phyloP scores from a whole-genome alignment of 2,797 vertebrate species.

The Chelon auratus region DNA sequence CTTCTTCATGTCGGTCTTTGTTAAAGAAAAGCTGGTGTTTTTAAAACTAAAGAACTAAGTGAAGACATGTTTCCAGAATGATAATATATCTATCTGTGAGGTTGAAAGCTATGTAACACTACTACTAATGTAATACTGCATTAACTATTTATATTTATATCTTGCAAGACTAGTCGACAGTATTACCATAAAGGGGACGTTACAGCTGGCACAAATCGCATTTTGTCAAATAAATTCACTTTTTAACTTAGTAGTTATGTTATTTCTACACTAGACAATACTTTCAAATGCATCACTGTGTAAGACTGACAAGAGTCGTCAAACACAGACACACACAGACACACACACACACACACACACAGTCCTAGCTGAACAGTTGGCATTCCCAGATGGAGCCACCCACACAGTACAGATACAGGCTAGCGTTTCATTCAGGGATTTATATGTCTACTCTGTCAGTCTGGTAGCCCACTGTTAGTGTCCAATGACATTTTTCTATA shows the following conservation, averaged over 20 bases:
- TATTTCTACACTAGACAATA: neutral
- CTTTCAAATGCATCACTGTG: neutral
- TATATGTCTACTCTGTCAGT: constrained; percentile 49
- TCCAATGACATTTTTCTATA: constrained; percentile 26
- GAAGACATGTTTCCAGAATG: too few species aligned
- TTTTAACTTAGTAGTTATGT: neutral
- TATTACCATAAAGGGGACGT: neutral
- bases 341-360: constrained; percentile 26
- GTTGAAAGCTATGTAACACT: too few species aligned
- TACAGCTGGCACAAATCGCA: neutral
- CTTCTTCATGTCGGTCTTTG: constrained; percentile 1
- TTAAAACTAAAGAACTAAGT: neutral
- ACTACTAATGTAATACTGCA: too few species aligned
- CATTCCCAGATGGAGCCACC: constrained; percentile 75
- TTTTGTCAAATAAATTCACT: neutral
- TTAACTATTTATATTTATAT: neutral
- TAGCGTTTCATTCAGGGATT: constrained; percentile 72
- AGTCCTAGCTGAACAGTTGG: constrained; percentile 60
- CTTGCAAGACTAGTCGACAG: neutral
- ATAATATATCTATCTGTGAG: neutral
- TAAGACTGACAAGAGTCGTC: constrained; percentile 4
- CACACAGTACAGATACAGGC: constrained; percentile 60
- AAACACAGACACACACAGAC: neutral
- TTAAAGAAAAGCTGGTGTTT: constrained; percentile 13
- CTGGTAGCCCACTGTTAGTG: constrained; percentile 26